Conservation (phyloP, 2,113 vertebrate genomes). For the Vidua macroura region DNA sequence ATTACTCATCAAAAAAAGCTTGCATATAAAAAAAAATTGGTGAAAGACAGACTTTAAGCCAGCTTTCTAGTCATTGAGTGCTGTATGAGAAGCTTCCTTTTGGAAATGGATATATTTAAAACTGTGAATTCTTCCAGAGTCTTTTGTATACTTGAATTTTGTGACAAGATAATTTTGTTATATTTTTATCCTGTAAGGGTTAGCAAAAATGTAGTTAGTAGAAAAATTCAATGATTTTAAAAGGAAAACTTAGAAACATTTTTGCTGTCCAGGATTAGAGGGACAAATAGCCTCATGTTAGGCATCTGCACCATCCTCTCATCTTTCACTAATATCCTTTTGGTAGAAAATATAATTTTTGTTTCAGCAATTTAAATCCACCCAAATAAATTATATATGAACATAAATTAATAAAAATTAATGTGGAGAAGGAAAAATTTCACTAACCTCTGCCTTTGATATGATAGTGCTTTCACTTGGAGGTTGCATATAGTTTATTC, state of each 20-base stretch:
- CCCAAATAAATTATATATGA: neutral
- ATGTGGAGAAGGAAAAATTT: neutral
- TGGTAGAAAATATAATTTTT: neutral
- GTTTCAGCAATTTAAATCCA: neutral
- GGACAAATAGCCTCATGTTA: neutral
- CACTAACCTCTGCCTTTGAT: neutral
- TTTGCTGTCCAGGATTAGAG: neutral
- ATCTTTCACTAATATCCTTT: neutral
- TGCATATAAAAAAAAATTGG: neutral
- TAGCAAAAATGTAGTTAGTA: neutral
- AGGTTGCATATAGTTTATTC: neutral
- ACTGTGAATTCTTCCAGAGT: neutral
- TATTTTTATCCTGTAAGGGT: neutral
- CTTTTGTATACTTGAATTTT: conserved; percentile 11
- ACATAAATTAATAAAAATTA: neutral
- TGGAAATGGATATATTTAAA: neutral
- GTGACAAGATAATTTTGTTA: neutral
- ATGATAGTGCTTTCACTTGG: neutral
- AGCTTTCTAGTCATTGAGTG: neutral
- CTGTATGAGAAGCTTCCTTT: neutral
- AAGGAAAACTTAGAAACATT: neutral
- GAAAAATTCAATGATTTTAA: neutral
- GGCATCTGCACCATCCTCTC: neutral
- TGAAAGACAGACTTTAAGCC: neutral
- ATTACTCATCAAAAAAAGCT: neutral